Evolutionary conservation across 30 jellyfish, hydroid and myxozoan species (phyloP), one percentile per base, ranked within the genome.

Genomic region (Turritopsis rubra): DNA sequence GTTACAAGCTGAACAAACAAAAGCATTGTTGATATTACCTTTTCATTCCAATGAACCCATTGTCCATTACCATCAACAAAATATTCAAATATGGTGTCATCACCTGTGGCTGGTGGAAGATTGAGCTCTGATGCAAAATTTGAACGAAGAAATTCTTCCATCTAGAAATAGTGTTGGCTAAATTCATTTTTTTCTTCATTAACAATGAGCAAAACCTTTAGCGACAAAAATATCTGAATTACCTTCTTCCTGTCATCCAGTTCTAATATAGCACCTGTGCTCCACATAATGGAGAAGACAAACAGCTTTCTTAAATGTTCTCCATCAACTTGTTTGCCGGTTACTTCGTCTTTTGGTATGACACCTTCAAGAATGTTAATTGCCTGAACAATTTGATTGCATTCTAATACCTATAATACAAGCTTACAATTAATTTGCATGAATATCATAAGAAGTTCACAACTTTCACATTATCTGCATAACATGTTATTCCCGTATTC

Each of bases 231-330:
- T 1, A 1, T 1, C 28, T 18, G 4, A 52, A 23, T 30, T 75
- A 81, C 97, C 97, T 85, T 90, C 70, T 85, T 90, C 73, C 97
- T 81, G 86, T 90, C 97, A 31, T 85, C 91, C 23, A 90, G 71
- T 73, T 90, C 97, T 1, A 90, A 95, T 18, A 90, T 24, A 21
- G 97, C 97, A 21, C 97, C 97, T 16, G 82, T 29, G 65, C 97
- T 90, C 97, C 97, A 90, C 97, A 90, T 90, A 65, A 90, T 21
- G 7, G 97, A 79, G 77, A 90, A 90, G 8, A 90, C 95, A 41
- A 81, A 87, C 81, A 90, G 80, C 73, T 86, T 85, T 20, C 92
- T 84, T 30, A 90, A 66, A 85, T 85, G 84, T 17, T 25, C 71
- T 18, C 81, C 82, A 76, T 90, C 91, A 0, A 88, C 84, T 28